Base-by-base conservation (phyloP, 2,888 invertebrate species). In the Lasioglossum lativentre region DNA sequence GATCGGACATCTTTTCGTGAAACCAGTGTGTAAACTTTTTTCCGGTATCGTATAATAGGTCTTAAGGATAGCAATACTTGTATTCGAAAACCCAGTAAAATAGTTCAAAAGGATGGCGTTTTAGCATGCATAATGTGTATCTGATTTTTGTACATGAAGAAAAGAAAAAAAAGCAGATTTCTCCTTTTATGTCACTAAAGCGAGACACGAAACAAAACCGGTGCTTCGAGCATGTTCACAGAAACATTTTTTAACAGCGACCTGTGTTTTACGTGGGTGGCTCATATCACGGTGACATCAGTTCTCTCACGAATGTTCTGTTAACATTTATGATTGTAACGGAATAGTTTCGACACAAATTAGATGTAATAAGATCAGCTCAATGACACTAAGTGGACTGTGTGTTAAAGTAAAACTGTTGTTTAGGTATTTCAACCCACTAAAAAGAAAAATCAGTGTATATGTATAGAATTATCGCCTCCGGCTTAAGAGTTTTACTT, bases 331-430 rank as follows among this genome's bases (percentile, higher is more conserved):
- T 88, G 85, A 92, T 86, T 90, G 81, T 90, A 92, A 91, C 87
- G 87, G 82, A 89, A 89, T 89, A 90, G 88, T 91, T 89, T 74
- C 71, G 68, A 88, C 89, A 90, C 88, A 90, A 92, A 93, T 86
- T 93, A 93, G 93, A 89, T 92, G 88, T 92, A 92, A 93, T 93
- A 93, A 93, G 92, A 93, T 93, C 93, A 93, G 93, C 94, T 94
- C 94, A 94, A 94, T 93, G 93, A 94, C 93, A 93, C 92, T 92
- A 93, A 93, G 92, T 91, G 89, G 92, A 93, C 89, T 91, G 93
- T 91, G 89, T 91, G 91, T 93, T 90, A 90, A 90, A 91, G 86
- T 87, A 87, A 90, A 92, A 91, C 87, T 89, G 90, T 90, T 91
- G 90, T 92, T 92, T 91, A 92, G 90, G 88, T 92, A 92, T 87